Evolutionary conservation across 2,113 vertebrate genomes (phyloP), one percentile per base, ranked within the genome.

Genomic region (Rhegmatorhina hoffmannsi): DNA sequence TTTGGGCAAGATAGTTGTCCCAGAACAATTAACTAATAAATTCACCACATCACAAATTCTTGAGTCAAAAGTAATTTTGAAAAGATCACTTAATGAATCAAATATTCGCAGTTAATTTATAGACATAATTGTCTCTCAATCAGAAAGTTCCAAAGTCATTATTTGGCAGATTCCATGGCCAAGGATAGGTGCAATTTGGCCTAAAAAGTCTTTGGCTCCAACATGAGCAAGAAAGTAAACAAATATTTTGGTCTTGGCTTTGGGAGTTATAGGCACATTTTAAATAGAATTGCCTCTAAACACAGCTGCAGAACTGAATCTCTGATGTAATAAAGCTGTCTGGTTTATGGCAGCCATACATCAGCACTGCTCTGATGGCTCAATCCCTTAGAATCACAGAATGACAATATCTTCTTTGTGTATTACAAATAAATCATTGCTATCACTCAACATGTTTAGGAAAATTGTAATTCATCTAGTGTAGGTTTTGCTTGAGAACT

Each of bases 281-380:
- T 84, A 94, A 93, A 81, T 13, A 92, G 76, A 92, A 81, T 86
- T 93, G 92, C 92, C 60, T 95, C 90, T 97, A 96, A 95, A 93
- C 88, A 93, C 92, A 94, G 95, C 94, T 96, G 96, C 85, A 88
- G 69, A 94, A 60, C 85, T 81, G 58, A 87, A 75, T 93, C 75
- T 95, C 93, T 87, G 88, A 90, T 95, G 90, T 76, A 96, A 96
- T 97, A 95, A 96, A 97, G 47, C 85, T 94, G 93, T 93, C 94
- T 87, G 88, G 68, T 94, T 97, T 96, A 96, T 92, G 90, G 80
- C 76, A 97, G 80, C 38, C 90, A 96, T 95, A 93, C 49, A 96
- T 96, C 94, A 96, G 76, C 2, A 1, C 69, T 84, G 69, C 90
- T 87, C 69, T 92, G 92, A 95, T 93, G 69, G 73, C 79, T 96